Percentiles rank a stretch among this genome's conserved stretches.
These are phyloP conservation scores for Mallotus villosus DNA, from an alignment of 2,797 vertebrate genomes.

Conservation along the genomic window DNA sequence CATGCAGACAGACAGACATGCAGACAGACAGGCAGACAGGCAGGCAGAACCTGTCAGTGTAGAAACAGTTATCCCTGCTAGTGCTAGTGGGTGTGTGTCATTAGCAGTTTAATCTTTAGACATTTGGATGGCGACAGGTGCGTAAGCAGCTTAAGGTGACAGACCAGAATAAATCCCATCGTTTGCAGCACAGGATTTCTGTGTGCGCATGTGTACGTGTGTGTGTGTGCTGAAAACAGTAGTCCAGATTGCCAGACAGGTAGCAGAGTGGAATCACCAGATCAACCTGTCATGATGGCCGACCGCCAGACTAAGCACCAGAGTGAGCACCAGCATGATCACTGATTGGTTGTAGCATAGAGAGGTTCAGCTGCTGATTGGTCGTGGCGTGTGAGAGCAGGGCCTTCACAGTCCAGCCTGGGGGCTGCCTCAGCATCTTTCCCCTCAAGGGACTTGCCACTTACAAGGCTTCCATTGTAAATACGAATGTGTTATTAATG, in stretches of 20 bases:
- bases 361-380: no score
- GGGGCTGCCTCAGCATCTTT: no score
- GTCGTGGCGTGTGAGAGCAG: no score
- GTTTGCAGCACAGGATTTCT: constrained; percentile 26
- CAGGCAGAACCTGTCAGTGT: neutral
- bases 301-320: neutral
- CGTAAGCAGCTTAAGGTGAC: constrained; percentile 70
- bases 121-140: constrained; percentile 57
- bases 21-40: constrained; percentile 2
- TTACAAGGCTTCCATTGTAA: no score
- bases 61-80: neutral
- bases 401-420: no score
- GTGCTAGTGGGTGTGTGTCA: constrained; percentile 21
- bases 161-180: constrained; percentile 53
- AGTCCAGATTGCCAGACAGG: no score
- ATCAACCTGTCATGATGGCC: constrained; percentile 31
- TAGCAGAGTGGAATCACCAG: constrained; percentile 50
- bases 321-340: neutral
- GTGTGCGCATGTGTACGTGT: constrained; percentile 12
- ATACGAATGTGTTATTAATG: no score
- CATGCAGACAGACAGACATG: neutral
- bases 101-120: constrained; percentile 47
- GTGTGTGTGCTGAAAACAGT: neutral
- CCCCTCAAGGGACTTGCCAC: no score
- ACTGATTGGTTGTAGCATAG: neutral